Evolutionary conservation across 1,140 invertebrate genomes (phyloP).

Genomic region (Zelostemma sp.): DNA sequence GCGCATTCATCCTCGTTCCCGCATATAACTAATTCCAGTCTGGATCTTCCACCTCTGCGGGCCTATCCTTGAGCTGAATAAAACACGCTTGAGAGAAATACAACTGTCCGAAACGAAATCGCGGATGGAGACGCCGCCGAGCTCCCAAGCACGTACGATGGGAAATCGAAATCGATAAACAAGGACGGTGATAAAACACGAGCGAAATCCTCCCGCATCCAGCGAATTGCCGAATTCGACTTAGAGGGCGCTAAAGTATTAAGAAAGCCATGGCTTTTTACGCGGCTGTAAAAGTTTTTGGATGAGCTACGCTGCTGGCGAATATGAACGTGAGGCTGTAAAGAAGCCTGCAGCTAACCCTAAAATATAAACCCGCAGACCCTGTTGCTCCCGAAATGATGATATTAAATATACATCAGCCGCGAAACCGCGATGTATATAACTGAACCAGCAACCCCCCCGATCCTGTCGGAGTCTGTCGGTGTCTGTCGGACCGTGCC

Average conservation of each 20-base stretch:
- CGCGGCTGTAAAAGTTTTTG: conserved; percentile 14
- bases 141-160: conserved; percentile 9
- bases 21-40: conserved; percentile 17
- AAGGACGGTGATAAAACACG: conserved; percentile 15
- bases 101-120: conserved; percentile 1
- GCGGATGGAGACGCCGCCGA: background rate
- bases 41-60: conserved; percentile 2
- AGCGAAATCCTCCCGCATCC: background rate
- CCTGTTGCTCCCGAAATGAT: conserved; percentile 44
- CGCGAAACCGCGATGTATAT: conserved; percentile 23
- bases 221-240: conserved; percentile 11
- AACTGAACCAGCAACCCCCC: conserved; percentile 9
- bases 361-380: conserved; percentile 26
- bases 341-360: conserved; percentile 23
- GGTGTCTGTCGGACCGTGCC: background rate
- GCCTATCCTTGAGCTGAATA: conserved; percentile 23
- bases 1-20: conserved; percentile 16
- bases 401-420: conserved; percentile 44
- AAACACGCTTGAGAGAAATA: conserved; percentile 14
- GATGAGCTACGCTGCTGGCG: conserved; percentile 11
- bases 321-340: conserved; percentile 23
- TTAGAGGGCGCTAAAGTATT: conserved; percentile 12
- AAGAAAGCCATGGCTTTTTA: conserved; percentile 21
- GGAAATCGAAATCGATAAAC: conserved; percentile 37
- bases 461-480: background rate